A percentile compares a stretch with the other conserved stretches of the same genome.
phyloP scores from a whole-genome alignment of 2,113 vertebrate genomes.

The Ploceus nigricollis region DNA sequence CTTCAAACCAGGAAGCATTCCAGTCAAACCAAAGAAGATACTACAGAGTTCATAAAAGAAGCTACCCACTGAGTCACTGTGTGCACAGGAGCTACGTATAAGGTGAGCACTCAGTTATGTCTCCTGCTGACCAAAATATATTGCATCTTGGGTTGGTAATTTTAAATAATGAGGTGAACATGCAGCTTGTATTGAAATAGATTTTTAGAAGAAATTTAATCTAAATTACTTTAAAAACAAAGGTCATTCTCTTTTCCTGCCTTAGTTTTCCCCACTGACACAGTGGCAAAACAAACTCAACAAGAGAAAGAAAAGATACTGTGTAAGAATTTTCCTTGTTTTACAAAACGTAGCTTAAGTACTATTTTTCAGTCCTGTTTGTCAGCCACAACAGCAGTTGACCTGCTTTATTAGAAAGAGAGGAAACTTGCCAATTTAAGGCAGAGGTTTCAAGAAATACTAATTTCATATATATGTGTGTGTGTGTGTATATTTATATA shows the following conservation, averaged over 20 bases:
- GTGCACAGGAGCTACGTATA: fast-evolving
- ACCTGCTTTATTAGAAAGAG: neutral
- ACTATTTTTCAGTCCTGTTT: neutral
- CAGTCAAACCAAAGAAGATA: neutral
- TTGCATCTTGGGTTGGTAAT: neutral
- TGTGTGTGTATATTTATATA: neutral
- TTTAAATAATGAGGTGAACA: neutral
- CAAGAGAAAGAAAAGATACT: neutral
- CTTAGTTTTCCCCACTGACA: neutral
- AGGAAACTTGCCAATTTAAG: neutral
- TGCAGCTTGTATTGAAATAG: neutral
- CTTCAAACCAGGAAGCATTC: neutral
- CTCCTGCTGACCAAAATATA: neutral
- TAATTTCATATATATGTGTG: neutral
- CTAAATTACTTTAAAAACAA: neutral
- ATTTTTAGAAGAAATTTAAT: neutral
- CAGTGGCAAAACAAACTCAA: neutral
- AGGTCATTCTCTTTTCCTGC: neutral
- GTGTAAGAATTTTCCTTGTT: neutral
- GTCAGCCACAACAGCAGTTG: neutral
- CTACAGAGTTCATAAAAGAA: neutral
- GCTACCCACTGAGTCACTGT: neutral
- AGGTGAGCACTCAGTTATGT: neutral
- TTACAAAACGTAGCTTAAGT: neutral
- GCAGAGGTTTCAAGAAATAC: neutral